A percentile compares a stretch with the other conserved stretches of the same genome.
Evolutionary conservation across 2,888 invertebrate species (phyloP).

Genomic region (Criorhina ranunculi): DNA sequence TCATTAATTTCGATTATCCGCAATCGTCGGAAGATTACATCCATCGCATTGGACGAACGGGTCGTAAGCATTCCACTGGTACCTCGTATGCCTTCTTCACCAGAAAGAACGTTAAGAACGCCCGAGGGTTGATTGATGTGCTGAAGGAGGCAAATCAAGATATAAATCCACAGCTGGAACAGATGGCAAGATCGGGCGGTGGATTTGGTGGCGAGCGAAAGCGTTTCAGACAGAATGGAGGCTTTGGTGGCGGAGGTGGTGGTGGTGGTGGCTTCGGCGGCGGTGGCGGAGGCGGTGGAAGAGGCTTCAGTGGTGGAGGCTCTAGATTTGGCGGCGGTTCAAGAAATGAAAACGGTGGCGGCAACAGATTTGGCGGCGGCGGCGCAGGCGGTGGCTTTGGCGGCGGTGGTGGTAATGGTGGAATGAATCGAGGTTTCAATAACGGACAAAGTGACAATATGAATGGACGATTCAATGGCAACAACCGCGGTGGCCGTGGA

Average conservation of each 20-base stretch:
- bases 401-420: slow-evolving; percentile 60
- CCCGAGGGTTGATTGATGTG: slow-evolving; percentile 93
- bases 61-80: slow-evolving; percentile 92
- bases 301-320: slow-evolving; percentile 72
- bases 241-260: slow-evolving; percentile 85
- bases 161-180: slow-evolving; percentile 93
- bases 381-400: slow-evolving; percentile 64
- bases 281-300: slow-evolving; percentile 76
- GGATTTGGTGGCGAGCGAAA: slow-evolving; percentile 61
- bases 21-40: slow-evolving; percentile 97
- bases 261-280: slow-evolving; percentile 82
- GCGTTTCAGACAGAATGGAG: slow-evolving; percentile 78
- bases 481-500: slow-evolving; percentile 50
- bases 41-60: slow-evolving; percentile 97
- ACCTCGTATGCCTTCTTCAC: slow-evolving; percentile 98
- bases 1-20: slow-evolving; percentile 98
- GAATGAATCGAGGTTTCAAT: slow-evolving; percentile 63
- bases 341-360: slow-evolving; percentile 51
- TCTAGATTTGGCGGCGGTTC: slow-evolving; percentile 73
- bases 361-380: slow-evolving; percentile 67
- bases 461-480: slow-evolving; percentile 70
- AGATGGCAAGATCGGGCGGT: slow-evolving; percentile 88
- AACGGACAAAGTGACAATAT: slow-evolving; percentile 47
- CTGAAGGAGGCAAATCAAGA: slow-evolving; percentile 95
- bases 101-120: slow-evolving; percentile 93